Base-by-base conservation (phyloP, 2,888 invertebrate species). In the Criorhina ranunculi region DNA sequence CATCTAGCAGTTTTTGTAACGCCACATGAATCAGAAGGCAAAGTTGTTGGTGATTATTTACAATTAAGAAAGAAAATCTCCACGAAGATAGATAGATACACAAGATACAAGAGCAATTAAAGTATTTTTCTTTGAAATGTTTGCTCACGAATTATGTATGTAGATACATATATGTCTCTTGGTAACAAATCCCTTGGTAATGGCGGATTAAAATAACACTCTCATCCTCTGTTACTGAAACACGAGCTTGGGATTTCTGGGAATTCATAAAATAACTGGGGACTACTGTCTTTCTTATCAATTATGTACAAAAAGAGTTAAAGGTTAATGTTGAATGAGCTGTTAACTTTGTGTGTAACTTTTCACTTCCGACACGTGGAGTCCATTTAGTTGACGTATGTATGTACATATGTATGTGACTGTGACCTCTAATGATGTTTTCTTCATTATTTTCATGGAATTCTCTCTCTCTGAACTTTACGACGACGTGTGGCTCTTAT, bases 21-120 rank as follows among this genome's bases (percentile, higher is more conserved):
- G 79, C 73, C 66, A 79, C 37, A 73, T 79, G 79, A 79, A 51
- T 66, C 51, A 79, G 64, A n/a, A 42, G 8, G 57, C 59, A 64
- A 59, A 37, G 9, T 19, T 51, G 9, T 19, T 51, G 15, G 31
- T n/a, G n/a, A 17, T 46, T 11, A 6, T 44, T 44, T 31, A 17
- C 29, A 44, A 29, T 44, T 59, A 24, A 12, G 44, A 60, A 24
- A 1, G 44, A 31, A 60, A 44, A 51, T 51, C 51, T 44, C 7
- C 3, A n/a, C 37, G 7, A 3, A 31, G 17, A 33, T 33, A 8
- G 4, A 8, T 17, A 31, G 17, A 33, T 33, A 8, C 9, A 8
- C 17, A 17, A 8, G 15, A 31, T 6, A 55, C 37, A 19, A 57
- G 37, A 37, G 19, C 24, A 37, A 37, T 51, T 51, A 51, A 51